Conservation (phyloP, 2,797 vertebrate species). For the Oreochromis mossambicus region DNA sequence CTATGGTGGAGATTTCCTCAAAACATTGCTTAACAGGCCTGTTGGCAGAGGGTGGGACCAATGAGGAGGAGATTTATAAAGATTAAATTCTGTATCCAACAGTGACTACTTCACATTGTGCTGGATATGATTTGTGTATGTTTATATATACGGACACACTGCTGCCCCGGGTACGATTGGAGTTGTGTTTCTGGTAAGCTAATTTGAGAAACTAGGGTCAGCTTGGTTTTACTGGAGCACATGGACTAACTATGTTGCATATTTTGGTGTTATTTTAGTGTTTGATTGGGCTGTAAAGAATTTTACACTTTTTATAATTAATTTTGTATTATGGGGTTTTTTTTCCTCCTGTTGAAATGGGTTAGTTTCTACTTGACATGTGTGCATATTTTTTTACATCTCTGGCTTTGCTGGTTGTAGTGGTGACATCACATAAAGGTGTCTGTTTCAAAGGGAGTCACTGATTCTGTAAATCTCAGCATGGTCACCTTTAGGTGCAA, state of each 20-base stretch:
- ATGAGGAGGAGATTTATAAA: not conserved
- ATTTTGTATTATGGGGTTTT: rapidly evolving
- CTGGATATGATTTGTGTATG: not conserved
- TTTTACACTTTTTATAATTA: not conserved
- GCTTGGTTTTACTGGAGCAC: not conserved
- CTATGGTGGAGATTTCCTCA: not conserved
- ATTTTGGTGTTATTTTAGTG: not conserved
- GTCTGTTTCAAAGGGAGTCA: not conserved
- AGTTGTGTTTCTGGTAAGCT: not conserved
- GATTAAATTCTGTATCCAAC: not conserved
- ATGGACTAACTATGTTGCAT: not conserved
- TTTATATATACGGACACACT: not conserved
- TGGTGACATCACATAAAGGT: not conserved
- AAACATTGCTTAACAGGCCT: not conserved
- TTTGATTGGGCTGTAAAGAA: not conserved
- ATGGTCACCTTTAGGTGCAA: too few relatives aligned
- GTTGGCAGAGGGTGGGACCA: not conserved
- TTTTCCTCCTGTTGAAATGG: not conserved
- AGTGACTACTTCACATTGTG: not conserved
- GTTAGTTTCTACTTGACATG: not conserved
- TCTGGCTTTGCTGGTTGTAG: not conserved
- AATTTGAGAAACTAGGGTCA: not conserved
- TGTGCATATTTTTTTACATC: not conserved
- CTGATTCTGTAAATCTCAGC: too few relatives aligned
- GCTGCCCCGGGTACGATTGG: not conserved